Conservation (phyloP, 1,140 invertebrate species). For the Octopus bimaculoides region DNA sequence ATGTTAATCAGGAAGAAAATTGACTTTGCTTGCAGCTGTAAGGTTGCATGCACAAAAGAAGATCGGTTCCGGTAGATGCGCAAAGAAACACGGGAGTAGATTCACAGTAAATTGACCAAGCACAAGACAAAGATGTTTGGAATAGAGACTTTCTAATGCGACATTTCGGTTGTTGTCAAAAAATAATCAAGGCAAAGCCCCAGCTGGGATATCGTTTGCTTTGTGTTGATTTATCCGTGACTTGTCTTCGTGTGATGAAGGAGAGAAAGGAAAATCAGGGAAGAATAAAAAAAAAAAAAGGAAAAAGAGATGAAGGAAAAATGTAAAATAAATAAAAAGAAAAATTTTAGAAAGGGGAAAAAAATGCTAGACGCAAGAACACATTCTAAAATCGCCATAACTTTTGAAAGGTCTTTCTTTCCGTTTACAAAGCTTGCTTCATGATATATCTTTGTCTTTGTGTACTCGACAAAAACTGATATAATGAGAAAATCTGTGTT, state of each 20-base stretch:
- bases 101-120: background rate
- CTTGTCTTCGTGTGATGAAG: background rate
- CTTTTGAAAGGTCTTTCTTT: background rate
- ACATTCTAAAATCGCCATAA: background rate
- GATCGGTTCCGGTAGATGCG: background rate
- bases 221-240: background rate
- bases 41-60: conserved; percentile 1
- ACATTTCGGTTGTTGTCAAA: background rate
- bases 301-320: background rate
- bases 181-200: background rate
- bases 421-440: background rate
- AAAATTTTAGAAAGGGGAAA: background rate
- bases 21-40: background rate
- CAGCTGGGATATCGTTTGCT: background rate
- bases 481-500: background rate
- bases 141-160: background rate
- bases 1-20: conserved; percentile 1
- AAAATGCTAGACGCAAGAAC: background rate
- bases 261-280: background rate
- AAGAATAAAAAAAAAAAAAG: background rate
- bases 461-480: background rate
- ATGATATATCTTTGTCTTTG: background rate
- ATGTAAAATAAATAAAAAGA: conserved; percentile 1
- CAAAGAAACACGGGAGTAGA: background rate
- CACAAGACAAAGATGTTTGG: background rate